Evolutionary conservation across 2,797 vertebrate species (phyloP), one percentile per base, ranked within the genome.

Genomic region (Trachops cirrhosus): DNA sequence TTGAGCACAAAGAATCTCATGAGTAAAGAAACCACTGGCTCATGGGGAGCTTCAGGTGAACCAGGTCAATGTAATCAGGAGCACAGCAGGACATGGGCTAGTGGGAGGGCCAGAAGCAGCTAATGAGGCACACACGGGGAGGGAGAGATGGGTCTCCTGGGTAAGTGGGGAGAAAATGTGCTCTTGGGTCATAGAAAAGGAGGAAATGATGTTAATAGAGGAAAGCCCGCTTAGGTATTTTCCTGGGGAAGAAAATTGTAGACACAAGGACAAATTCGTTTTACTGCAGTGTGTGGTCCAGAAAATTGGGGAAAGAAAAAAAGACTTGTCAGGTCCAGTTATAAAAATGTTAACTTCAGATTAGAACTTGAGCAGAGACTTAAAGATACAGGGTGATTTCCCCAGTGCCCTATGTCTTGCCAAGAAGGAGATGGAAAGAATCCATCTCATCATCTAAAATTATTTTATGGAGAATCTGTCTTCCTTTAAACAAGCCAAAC

Each of bases 401-500:
- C 83, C 93, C 24, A 8, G 57, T 59, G 70, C 18, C 32, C 7
- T 22, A 7, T 22, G 22, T 59, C 86, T 86, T 64, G 32, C 64
- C 74, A 93, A 52, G 59, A 87, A 93, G 54, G 34, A 87, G 94
- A 84, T 59, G 44, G 71, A 77, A 96, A 82, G 54, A 80, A 48
- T 86, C 64, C 18, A 68, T 83, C 78, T 93, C 70, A 41, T 54
- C 62, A 80, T 75, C 2, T 71, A 89, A 96, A 95, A 92, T 94
- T 91, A 91, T 91, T 94, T 95, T 67, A 86, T 86, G 74, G 39
- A 86, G n/a, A 96, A 86, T 94, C 62, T 85, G 22, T 90, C 48
- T 96, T 95, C 91, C 32, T 92, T 92, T 91, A 96, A 96, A 89
- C 48, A 94, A 96, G 52, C 57, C n/a, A 54, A 74, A 68, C 39